Evolutionary conservation across 2,888 invertebrate genomes (phyloP).

Genomic region (Pasiphila rectangulata): DNA sequence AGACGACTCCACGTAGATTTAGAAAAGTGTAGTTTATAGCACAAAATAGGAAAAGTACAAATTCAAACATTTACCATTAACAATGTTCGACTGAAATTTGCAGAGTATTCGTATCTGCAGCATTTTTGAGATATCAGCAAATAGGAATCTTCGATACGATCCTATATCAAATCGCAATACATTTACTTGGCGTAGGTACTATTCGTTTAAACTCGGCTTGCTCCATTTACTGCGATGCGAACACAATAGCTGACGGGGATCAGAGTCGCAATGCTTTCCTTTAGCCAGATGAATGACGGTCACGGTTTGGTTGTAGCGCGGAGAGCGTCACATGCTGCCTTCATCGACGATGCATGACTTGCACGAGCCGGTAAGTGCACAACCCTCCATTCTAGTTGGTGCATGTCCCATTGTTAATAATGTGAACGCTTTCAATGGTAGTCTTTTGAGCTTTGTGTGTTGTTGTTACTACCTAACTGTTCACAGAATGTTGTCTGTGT

Average conservation of each 20-base stretch:
- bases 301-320: conserved; percentile 76
- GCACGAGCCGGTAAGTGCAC: conserved; percentile 81
- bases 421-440: conserved; percentile 57
- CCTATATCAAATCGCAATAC: conserved; percentile 3
- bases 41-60: conserved; percentile 6
- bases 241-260: conserved; percentile 10
- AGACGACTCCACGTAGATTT: conserved; percentile 9
- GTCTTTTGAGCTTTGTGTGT: conserved; percentile 45
- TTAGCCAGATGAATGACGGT: conserved; percentile 47
- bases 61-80: neutral
- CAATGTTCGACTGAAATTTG: neutral
- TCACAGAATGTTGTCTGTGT: conserved; percentile 27
- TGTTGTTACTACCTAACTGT: conserved; percentile 28
- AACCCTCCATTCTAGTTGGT: conserved; percentile 38
- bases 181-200: conserved; percentile 11
- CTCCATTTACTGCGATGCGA: conserved; percentile 12
- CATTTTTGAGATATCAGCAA: conserved; percentile 11
- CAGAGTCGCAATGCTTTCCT: conserved; percentile 22
- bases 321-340: conserved; percentile 78
- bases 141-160: neutral
- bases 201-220: conserved; percentile 20
- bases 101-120: neutral
- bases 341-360: conserved; percentile 81
- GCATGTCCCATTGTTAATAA: conserved; percentile 53
- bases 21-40: conserved; percentile 21